Evolutionary conservation across 2,797 vertebrate genomes (phyloP).

Genomic region (Artibeus jamaicensis): DNA sequence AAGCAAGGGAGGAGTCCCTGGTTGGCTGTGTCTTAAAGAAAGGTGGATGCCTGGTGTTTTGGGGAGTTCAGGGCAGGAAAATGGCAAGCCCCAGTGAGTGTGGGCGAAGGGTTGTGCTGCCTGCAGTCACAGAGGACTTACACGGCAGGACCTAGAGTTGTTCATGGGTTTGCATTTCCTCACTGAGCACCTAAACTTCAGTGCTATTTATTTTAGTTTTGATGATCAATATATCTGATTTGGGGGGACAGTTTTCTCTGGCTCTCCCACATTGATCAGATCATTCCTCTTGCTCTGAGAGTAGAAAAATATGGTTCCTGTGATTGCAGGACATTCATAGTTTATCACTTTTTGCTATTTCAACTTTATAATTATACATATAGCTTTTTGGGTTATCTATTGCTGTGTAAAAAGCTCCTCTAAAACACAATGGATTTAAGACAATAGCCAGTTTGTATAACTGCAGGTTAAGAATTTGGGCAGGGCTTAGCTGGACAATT

Average conservation of each 20-base stretch:
- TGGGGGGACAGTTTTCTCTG: neutral
- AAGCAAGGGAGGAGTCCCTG: neutral
- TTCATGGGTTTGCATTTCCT: neutral
- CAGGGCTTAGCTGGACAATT: neutral
- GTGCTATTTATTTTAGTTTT: neutral
- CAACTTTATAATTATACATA: neutral
- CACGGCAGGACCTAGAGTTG: rapidly evolving
- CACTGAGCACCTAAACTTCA: neutral
- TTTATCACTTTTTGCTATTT: neutral
- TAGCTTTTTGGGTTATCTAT: neutral
- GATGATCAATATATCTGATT: neutral
- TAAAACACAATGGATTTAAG: neutral
- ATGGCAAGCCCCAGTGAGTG: neutral
- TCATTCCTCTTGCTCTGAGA: neutral
- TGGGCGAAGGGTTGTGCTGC: neutral
- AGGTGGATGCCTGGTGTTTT: neutral
- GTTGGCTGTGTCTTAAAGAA: neutral
- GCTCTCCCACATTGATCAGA: neutral
- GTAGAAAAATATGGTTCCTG: neutral
- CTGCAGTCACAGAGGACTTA: neutral
- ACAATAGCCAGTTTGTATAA: neutral
- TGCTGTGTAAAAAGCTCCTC: neutral
- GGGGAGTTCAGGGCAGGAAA: neutral
- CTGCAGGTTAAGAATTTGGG: neutral
- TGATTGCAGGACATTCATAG: neutral